phyloP scores from a whole-genome alignment of 2,113 vertebrate genomes.

The Tursiops truncatus region DNA sequence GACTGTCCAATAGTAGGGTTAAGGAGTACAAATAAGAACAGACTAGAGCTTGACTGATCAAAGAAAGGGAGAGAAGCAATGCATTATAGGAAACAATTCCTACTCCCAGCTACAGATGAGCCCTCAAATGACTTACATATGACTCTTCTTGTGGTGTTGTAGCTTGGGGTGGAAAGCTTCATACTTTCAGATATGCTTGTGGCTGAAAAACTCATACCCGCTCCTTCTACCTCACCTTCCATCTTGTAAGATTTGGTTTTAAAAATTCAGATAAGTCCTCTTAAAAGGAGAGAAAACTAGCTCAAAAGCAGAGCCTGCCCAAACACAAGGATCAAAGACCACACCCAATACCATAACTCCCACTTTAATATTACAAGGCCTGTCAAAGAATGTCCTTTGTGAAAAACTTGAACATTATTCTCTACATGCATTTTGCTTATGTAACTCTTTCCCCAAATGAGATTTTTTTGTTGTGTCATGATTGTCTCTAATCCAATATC shows the following conservation, averaged over 20 bases:
- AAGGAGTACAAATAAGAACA: background rate
- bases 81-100: background rate
- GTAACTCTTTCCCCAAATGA: background rate
- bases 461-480: background rate
- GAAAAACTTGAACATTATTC: background rate
- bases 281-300: background rate
- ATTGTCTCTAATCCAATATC: background rate
- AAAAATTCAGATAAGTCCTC: background rate
- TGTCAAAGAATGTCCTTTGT: background rate
- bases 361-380: background rate
- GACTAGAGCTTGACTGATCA: background rate
- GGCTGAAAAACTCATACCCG: background rate
- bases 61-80: background rate
- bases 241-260: background rate
- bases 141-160: background rate
- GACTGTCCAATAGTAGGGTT: background rate
- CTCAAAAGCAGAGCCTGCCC: background rate
- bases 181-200: background rate
- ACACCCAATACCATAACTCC: rapidly evolving
- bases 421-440: background rate
- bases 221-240: background rate
- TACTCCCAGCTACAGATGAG: background rate
- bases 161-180: background rate
- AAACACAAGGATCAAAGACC: background rate
- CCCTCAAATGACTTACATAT: background rate